A percentile compares a stretch with the other conserved stretches of the same genome.
phyloP scores from a whole-genome alignment of 2,797 vertebrate species.

The Malurus leucopterus region DNA sequence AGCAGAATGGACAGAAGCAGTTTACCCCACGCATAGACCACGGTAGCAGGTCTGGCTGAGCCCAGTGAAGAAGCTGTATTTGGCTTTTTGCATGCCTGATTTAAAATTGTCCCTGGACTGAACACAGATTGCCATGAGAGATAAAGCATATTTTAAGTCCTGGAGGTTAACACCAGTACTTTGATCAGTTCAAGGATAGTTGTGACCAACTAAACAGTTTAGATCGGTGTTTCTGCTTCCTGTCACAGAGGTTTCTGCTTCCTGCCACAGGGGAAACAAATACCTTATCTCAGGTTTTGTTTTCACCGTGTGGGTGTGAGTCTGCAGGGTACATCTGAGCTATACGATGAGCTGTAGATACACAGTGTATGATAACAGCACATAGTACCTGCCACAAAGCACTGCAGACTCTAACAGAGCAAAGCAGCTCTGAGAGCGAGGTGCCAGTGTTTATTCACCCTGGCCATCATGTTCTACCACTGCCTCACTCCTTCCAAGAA shows the following conservation, averaged over 20 bases:
- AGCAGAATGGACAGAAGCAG: neutral
- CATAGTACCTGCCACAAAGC: neutral
- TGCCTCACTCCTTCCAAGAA: neutral
- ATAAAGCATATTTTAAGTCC: neutral
- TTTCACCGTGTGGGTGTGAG: neutral
- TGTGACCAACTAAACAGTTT: neutral
- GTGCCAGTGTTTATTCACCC: no score
- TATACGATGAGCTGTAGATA: neutral
- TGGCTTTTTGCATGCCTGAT: neutral
- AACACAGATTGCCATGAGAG: neutral
- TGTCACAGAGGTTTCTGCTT: neutral
- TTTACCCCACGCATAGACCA: neutral
- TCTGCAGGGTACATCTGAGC: neutral
- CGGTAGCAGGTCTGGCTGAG: neutral
- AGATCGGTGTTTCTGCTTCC: neutral
- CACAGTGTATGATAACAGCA: rapidly evolving
- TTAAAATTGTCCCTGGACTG: neutral
- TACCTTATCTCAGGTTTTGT: neutral
- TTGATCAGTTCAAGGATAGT: neutral
- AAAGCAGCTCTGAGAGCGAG: neutral
- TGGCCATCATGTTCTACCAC: neutral
- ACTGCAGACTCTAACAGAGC: neutral
- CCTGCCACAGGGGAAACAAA: neutral
- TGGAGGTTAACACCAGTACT: neutral
- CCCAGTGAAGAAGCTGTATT: neutral